These are phyloP conservation scores for Pilophorus perplexus DNA, from an alignment of 2,888 invertebrate species.

Conservation along the genomic window DNA sequence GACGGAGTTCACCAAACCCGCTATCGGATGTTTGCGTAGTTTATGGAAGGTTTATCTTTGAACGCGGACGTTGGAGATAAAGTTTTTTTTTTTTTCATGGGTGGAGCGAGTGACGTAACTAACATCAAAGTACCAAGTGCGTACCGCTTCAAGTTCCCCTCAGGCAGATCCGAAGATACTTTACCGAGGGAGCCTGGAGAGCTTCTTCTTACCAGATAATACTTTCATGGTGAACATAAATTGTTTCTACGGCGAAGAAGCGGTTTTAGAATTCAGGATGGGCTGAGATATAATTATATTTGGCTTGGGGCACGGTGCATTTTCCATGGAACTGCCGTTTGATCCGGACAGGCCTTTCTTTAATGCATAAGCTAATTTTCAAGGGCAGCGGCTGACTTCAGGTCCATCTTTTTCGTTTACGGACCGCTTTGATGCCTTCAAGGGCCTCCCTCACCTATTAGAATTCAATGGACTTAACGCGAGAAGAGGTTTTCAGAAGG, in stretches of 20 bases:
- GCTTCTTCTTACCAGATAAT: too few relatives aligned
- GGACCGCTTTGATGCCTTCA: not conserved
- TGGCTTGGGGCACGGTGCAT: too few relatives aligned
- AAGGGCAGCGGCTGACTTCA: not conserved
- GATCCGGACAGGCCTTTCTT: too few relatives aligned
- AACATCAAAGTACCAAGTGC: too few relatives aligned
- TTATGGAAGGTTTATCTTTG: constrained; percentile 7
- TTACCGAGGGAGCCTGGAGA: too few relatives aligned
- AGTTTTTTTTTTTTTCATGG: not conserved
- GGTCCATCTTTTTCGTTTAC: constrained; percentile 5
- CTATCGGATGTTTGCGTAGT: constrained; percentile 6
- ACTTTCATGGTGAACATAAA: too few relatives aligned
- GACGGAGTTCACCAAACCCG: constrained; percentile 2
- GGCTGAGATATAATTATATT: too few relatives aligned
- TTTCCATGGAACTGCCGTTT: too few relatives aligned
- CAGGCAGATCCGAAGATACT: too few relatives aligned
- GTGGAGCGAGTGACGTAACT: constrained; percentile 11
- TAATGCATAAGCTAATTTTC: constrained; percentile 8
- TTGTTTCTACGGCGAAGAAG: too few relatives aligned
- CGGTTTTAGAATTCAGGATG: too few relatives aligned
- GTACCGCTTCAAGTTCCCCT: too few relatives aligned
- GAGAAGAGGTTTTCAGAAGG: not conserved
- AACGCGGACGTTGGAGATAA: constrained; percentile 1
- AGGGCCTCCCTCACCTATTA: constrained; percentile 14
- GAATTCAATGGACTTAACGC: constrained; percentile 21